A percentile compares a stretch with the other conserved stretches of the same genome.
Evolutionary conservation across 2,797 vertebrate species (phyloP).

Genomic region (Novumbra hubbsi): DNA sequence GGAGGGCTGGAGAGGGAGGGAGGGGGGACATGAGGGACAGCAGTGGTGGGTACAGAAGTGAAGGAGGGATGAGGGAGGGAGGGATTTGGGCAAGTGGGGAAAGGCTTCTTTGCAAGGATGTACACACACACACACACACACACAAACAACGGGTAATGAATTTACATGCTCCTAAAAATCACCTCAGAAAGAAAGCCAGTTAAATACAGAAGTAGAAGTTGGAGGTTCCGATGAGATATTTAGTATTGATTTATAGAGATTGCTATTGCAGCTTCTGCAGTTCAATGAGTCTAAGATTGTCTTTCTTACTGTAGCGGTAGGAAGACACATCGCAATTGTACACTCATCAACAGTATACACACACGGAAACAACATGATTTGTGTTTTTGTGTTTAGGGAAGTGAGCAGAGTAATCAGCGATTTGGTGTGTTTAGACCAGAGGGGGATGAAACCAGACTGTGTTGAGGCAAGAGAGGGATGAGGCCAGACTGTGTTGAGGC

Average conservation of each 20-base stretch:
- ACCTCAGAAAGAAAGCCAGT: background rate
- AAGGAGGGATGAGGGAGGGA: background rate
- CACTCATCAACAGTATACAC: background rate
- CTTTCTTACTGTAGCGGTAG: background rate
- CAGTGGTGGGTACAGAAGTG: conserved; percentile 31
- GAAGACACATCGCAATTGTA: background rate
- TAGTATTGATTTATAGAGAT: background rate
- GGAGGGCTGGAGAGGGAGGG: background rate
- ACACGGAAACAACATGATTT: background rate
- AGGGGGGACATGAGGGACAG: background rate
- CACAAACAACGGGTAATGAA: background rate
- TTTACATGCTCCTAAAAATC: background rate
- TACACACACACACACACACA: conserved; percentile 20
- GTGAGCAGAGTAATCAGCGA: background rate
- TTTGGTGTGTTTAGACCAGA: background rate
- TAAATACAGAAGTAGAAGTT: background rate
- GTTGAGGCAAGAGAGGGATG: background rate
- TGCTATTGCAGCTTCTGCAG: background rate
- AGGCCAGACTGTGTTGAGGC: background rate
- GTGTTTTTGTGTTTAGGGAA: background rate
- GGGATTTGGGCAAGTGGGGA: conserved; percentile 3
- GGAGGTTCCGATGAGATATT: background rate
- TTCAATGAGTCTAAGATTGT: background rate
- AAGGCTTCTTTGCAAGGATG: background rate
- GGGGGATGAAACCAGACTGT: background rate